A percentile compares a stretch with the other conserved stretches of the same genome.
phyloP scores from a whole-genome alignment of 2,797 vertebrate species.

The Australoheros facetus region DNA sequence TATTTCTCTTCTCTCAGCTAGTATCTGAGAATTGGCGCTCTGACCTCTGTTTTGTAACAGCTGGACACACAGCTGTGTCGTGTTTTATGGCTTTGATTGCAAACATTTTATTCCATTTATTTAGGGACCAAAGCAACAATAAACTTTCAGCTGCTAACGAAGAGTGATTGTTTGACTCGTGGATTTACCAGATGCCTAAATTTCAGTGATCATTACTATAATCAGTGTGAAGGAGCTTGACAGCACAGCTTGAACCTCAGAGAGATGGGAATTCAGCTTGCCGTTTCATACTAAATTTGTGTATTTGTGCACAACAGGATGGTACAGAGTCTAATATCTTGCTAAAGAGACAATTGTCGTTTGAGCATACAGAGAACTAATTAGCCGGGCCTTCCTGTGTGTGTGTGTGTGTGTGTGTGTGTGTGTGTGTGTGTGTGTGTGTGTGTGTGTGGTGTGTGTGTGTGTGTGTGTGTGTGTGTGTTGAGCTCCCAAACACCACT shows the following conservation, averaged over 20 bases:
- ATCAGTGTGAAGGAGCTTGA: constrained; percentile 18
- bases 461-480: constrained; percentile 6
- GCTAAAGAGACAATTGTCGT: constrained; percentile 26
- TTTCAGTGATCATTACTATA: constrained; percentile 1
- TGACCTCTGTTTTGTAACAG: constrained; percentile 21
- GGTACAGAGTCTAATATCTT: constrained; percentile 17
- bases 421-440: constrained; percentile 7
- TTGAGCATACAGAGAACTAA: constrained; percentile 27
- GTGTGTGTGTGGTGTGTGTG: constrained; percentile 1
- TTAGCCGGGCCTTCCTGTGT: constrained; percentile 27
- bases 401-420: neutral
- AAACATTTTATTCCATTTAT: neutral
- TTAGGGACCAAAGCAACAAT: neutral
- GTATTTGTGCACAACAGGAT: neutral
- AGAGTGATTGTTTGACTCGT: neutral
- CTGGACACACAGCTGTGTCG: neutral
- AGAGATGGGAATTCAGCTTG: neutral
- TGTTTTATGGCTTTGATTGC: neutral
- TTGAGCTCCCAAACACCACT: constrained; percentile 27
- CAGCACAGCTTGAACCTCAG: neutral
- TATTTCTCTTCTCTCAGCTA: neutral
- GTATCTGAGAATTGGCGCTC: neutral
- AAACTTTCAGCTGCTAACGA: constrained; percentile 19
- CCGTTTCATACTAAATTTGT: neutral
- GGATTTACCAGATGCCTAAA: neutral